Conservation (phyloP, 2,113 vertebrate genomes). For the Formicarius rufipectus region DNA sequence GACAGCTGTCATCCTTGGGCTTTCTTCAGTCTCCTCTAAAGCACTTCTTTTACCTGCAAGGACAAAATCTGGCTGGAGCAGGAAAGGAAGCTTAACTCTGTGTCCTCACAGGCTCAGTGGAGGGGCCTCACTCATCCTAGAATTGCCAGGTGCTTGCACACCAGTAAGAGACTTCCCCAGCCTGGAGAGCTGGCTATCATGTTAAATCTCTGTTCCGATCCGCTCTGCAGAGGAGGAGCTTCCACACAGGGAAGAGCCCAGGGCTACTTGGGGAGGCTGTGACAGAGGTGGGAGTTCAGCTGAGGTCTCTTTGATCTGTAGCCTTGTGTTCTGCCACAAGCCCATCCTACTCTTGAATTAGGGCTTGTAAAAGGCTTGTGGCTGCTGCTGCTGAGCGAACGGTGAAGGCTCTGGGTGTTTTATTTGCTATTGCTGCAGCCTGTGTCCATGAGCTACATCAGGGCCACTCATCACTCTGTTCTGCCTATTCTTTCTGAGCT, state of each 20-base stretch:
- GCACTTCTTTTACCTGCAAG: not conserved
- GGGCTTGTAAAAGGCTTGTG: not conserved
- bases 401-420: not conserved
- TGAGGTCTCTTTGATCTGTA: not conserved
- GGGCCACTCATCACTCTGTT: not conserved
- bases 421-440: not conserved
- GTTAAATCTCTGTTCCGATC: not conserved
- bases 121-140: not conserved
- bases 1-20: not conserved
- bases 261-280: not conserved
- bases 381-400: not conserved
- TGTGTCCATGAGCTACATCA: accelerated
- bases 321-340: not conserved
- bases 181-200: not conserved
- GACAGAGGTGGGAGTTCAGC: not conserved
- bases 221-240: not conserved
- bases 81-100: not conserved
- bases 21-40: not conserved
- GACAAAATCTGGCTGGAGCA: not conserved
- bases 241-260: not conserved
- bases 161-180: not conserved
- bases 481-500: not conserved
- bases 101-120: not conserved
- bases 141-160: not conserved
- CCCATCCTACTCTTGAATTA: not conserved